A percentile compares a stretch with the other conserved stretches of the same genome.
These are phyloP conservation scores for Lophotis ruficrista DNA, from an alignment of 2,113 vertebrate species.

Conservation along the genomic window DNA sequence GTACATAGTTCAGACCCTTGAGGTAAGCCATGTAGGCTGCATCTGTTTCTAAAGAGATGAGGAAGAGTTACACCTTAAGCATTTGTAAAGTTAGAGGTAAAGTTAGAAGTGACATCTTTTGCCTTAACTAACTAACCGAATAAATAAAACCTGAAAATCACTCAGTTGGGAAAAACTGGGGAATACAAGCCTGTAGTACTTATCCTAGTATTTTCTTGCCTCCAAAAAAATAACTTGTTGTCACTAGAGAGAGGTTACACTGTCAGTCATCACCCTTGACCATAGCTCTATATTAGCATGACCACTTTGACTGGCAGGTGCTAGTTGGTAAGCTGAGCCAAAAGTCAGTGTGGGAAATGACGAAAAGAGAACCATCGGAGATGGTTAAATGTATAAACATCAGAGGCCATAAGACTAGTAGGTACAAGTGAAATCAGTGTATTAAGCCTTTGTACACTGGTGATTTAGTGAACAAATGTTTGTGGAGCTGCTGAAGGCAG, in stretches of 20 bases:
- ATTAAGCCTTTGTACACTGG: neutral
- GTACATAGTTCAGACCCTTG: neutral
- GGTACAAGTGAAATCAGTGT: neutral
- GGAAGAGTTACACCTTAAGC: neutral
- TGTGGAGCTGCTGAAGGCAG: neutral
- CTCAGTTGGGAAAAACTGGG: neutral
- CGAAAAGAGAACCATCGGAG: neutral
- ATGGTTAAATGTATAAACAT: neutral
- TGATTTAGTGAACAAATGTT: neutral
- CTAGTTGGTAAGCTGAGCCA: neutral
- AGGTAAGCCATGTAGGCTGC: neutral
- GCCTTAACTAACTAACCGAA: neutral
- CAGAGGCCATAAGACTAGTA: neutral
- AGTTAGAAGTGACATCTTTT: neutral
- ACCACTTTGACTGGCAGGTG: neutral
- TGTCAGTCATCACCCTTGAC: neutral
- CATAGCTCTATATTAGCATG: neutral
- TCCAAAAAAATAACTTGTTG: fast-evolving
- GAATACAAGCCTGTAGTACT: neutral
- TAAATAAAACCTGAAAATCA: neutral
- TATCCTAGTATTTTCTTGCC: neutral
- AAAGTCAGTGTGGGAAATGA: neutral
- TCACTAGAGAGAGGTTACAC: neutral
- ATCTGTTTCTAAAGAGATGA: neutral
- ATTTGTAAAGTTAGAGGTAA: neutral